Evolutionary conservation across 2,113 vertebrate species (phyloP).

Genomic region (Stigmatopora nigra): DNA sequence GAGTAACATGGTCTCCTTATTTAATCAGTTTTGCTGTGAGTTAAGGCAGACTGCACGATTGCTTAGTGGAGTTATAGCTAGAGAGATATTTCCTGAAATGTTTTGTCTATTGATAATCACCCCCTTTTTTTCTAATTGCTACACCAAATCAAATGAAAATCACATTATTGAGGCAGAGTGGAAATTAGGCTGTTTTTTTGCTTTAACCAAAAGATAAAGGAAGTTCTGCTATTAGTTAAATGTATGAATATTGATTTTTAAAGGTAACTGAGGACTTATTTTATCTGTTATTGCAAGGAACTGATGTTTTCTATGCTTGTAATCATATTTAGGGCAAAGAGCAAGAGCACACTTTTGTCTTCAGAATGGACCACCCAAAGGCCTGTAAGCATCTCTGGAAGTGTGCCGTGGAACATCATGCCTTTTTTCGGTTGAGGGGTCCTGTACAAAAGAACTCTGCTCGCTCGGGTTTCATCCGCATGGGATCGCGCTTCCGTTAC

Average conservation of each 20-base stretch:
- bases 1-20: background rate
- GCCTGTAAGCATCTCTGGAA: constrained; percentile 99
- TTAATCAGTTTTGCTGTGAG: background rate
- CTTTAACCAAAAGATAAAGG: too few relatives aligned
- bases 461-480: constrained; percentile 84
- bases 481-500: constrained; percentile 96
- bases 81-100: background rate
- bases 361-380: constrained; percentile 94
- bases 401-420: constrained; percentile 94
- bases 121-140: too few relatives aligned
- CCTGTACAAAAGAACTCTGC: constrained; percentile 84
- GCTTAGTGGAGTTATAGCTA: background rate
- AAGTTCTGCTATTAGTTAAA: too few relatives aligned
- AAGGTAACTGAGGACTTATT: too few relatives aligned
- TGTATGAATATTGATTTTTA: too few relatives aligned
- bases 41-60: background rate
- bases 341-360: constrained; percentile 97
- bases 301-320: background rate
- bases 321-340: constrained; percentile 81
- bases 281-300: too few relatives aligned
- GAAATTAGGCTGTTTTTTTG: too few relatives aligned
- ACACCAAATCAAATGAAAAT: too few relatives aligned
- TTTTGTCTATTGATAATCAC: background rate
- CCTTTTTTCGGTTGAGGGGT: constrained; percentile 91
- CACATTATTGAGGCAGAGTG: too few relatives aligned